phyloP scores from a whole-genome alignment of 2,888 invertebrate genomes.

The Cryptocephalus primarius region DNA sequence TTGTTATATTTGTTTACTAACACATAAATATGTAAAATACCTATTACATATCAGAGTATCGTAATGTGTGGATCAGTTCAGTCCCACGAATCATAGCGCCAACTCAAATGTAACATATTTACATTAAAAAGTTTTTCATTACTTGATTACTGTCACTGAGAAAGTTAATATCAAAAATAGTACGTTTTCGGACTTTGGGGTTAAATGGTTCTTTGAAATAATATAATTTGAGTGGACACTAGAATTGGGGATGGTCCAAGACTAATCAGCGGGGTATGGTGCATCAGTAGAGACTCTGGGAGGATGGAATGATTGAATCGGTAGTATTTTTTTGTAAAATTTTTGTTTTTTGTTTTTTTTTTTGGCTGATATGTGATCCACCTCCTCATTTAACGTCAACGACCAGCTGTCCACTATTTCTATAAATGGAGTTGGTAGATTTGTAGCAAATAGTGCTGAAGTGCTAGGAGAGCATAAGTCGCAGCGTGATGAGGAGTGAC shows the following conservation, averaged over 20 bases:
- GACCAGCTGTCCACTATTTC: background rate
- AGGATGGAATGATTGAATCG: slow-evolving; percentile 19
- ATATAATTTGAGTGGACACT: slow-evolving; percentile 2
- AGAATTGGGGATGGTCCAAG: slow-evolving; percentile 10
- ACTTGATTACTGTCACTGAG: slow-evolving; percentile 8
- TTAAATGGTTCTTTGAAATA: background rate
- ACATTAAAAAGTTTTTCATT: background rate
- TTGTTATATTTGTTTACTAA: slow-evolving; percentile 20
- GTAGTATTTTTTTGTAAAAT: slow-evolving; percentile 14
- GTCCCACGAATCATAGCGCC: slow-evolving; percentile 24
- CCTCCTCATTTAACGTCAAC: slow-evolving; percentile 13
- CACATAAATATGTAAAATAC: slow-evolving; percentile 19
- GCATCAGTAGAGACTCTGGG: slow-evolving; percentile 20
- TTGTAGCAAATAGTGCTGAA: too few relatives aligned
- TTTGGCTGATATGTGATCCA: slow-evolving; percentile 33
- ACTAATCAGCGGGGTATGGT: slow-evolving; percentile 21
- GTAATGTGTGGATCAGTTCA: slow-evolving; percentile 32
- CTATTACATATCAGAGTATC: slow-evolving; percentile 14
- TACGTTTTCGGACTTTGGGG: background rate
- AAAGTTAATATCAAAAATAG: slow-evolving; percentile 15
- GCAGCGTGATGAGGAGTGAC: slow-evolving; percentile 20
- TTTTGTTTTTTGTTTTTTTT: too few relatives aligned
- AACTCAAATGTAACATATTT: slow-evolving; percentile 9
- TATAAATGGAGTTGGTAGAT: too few relatives aligned
- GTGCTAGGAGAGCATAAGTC: background rate